Percentiles rank a stretch among this genome's conserved stretches.
These are phyloP conservation scores for Nylanderia fulva DNA, from an alignment of 1,140 invertebrate species.

Conservation along the genomic window DNA sequence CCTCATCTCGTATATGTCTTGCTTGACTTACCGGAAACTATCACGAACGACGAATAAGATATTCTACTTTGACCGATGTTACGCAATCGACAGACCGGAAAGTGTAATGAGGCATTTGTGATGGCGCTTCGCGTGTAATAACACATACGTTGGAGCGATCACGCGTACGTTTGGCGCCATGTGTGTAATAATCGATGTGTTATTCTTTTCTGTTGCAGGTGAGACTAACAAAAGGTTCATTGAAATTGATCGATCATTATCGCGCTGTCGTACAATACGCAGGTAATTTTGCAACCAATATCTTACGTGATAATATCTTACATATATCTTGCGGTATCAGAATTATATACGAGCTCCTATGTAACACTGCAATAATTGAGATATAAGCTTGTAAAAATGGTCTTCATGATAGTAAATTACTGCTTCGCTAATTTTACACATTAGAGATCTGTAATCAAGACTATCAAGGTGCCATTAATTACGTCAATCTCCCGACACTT, in stretches of 20 bases:
- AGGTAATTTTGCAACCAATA: slow-evolving; percentile 16
- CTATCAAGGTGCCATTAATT: neutral
- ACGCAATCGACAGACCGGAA: slow-evolving; percentile 74
- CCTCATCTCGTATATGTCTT: slow-evolving; percentile 32
- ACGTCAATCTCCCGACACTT: neutral
- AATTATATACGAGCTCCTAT: neutral
- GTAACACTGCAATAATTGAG: neutral
- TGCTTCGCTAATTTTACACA: neutral
- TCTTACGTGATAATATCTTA: neutral
- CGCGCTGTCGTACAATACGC: slow-evolving; percentile 1
- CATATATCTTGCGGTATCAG: neutral
- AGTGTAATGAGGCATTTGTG: slow-evolving; percentile 76
- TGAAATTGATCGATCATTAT: slow-evolving; percentile 66
- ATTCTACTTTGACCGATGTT: slow-evolving; percentile 78
- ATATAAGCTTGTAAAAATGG: neutral
- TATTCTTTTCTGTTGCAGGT: slow-evolving; percentile 68
- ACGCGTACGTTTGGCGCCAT: slow-evolving; percentile 59
- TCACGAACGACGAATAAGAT: slow-evolving; percentile 76
- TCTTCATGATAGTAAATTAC: neutral
- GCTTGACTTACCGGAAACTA: slow-evolving; percentile 70
- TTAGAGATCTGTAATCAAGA: neutral
- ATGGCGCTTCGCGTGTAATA: slow-evolving; percentile 22
- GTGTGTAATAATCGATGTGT: slow-evolving; percentile 65
- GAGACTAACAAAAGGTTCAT: slow-evolving; percentile 68
- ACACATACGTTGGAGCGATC: slow-evolving; percentile 69